Percentiles rank a stretch among this genome's conserved stretches.
These are phyloP conservation scores for Apamea sordens DNA, from an alignment of 2,888 invertebrate species.

Conservation along the genomic window DNA sequence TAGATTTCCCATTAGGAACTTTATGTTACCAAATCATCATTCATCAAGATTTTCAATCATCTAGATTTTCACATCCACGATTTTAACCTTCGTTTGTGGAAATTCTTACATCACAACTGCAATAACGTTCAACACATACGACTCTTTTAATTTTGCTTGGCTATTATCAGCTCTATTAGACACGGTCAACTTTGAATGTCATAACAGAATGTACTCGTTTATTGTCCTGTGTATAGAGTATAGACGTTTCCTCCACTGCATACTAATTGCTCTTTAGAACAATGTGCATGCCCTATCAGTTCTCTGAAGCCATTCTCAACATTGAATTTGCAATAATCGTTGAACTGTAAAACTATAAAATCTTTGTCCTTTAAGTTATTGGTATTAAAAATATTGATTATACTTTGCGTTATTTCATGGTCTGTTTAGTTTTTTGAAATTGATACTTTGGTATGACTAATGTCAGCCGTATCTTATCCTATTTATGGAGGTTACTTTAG, in stretches of 20 bases:
- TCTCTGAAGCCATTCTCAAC: slow-evolving; percentile 72
- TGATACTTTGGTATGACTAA: not conserved
- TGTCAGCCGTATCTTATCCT: not conserved
- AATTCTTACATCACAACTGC: slow-evolving; percentile 69
- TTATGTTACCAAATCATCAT: not conserved
- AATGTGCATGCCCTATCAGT: slow-evolving; percentile 81
- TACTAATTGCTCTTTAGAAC: slow-evolving; percentile 78
- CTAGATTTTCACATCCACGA: slow-evolving; percentile 33
- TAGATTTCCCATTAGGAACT: not conserved
- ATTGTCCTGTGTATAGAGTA: slow-evolving; percentile 68
- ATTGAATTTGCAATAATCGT: slow-evolving; percentile 65
- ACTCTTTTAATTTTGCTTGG: slow-evolving; percentile 74
- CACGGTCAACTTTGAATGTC: slow-evolving; percentile 87
- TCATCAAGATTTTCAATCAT: not conserved
- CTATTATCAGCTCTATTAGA: slow-evolving; percentile 79
- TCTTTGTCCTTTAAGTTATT: slow-evolving; percentile 23
- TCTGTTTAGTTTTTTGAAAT: slow-evolving; percentile 1
- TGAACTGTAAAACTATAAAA: slow-evolving; percentile 64
- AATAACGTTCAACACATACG: slow-evolving; percentile 71
- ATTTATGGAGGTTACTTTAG: not conserved
- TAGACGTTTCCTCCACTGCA: slow-evolving; percentile 72
- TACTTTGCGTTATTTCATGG: slow-evolving; percentile 29
- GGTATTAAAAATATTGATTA: slow-evolving; percentile 10
- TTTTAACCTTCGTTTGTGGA: slow-evolving; percentile 72
- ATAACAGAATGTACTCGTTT: slow-evolving; percentile 51